phyloP scores from a whole-genome alignment of 2,113 vertebrate genomes.

The Mixornis gularis region DNA sequence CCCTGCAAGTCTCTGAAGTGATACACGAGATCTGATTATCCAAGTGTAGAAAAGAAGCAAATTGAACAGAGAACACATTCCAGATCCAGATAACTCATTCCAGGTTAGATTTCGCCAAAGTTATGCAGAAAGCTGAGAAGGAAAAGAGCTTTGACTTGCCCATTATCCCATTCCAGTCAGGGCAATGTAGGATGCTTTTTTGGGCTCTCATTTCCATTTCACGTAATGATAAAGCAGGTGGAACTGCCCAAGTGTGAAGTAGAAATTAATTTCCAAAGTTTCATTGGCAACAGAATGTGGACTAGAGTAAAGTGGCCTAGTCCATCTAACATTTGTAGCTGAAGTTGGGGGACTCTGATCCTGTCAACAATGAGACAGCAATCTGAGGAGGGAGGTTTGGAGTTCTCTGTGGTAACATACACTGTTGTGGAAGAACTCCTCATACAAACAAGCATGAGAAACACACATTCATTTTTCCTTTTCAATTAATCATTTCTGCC shows the following conservation, averaged over 20 bases:
- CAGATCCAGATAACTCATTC: not conserved
- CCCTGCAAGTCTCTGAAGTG: not conserved
- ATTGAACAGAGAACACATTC: not conserved
- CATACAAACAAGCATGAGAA: not conserved
- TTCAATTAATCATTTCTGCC: not conserved
- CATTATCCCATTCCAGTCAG: not conserved
- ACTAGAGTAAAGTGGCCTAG: not conserved
- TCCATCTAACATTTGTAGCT: not conserved
- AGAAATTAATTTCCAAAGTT: not conserved
- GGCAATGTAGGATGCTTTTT: not conserved
- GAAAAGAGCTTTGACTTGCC: not conserved
- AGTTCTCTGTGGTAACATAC: conserved; percentile 35
- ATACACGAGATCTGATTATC: not conserved
- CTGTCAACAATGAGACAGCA: not conserved
- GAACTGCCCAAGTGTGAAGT: not conserved
- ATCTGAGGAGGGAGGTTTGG: not conserved
- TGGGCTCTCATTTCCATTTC: not conserved
- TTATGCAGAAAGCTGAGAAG: not conserved
- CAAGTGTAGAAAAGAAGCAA: not conserved
- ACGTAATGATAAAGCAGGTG: not conserved
- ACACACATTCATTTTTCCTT: not conserved
- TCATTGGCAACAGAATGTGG: not conserved
- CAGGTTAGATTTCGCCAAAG: not conserved
- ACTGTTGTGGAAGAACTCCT: not conserved
- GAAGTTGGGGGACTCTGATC: not conserved